phyloP scores from a whole-genome alignment of 2,888 invertebrate genomes.

The Torymus auratus region DNA sequence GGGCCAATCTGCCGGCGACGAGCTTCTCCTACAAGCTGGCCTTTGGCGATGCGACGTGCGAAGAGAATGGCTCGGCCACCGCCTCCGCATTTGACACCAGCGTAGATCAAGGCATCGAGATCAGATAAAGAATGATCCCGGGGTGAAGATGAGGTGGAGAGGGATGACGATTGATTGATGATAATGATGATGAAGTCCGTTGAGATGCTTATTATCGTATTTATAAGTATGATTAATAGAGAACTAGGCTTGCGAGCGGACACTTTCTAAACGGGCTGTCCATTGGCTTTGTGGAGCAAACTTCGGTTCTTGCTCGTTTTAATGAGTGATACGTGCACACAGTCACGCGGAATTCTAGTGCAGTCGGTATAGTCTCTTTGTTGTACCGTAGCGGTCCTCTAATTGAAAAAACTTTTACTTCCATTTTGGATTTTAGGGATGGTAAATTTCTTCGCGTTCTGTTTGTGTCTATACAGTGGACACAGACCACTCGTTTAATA shows the following conservation, averaged over 20 bases:
- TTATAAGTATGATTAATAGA: constrained; percentile 29
- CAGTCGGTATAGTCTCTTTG: no score
- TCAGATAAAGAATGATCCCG: constrained; percentile 50
- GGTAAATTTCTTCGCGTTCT: no score
- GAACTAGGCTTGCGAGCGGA: constrained; percentile 13
- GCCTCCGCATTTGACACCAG: background rate
- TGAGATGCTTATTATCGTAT: constrained; percentile 36
- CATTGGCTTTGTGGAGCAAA: background rate
- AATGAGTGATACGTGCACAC: background rate
- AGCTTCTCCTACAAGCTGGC: constrained; percentile 22
- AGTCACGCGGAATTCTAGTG: background rate
- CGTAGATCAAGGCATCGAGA: constrained; percentile 41
- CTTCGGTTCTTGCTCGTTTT: background rate
- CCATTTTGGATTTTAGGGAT: no score
- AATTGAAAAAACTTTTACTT: no score
- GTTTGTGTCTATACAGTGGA: no score
- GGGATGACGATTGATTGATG: no score
- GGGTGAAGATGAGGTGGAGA: background rate
- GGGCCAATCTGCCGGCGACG: constrained; percentile 58
- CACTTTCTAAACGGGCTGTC: constrained; percentile 28
- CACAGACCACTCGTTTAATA: no score
- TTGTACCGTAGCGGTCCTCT: no score
- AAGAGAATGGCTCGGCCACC: background rate
- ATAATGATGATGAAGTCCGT: constrained; percentile 2
- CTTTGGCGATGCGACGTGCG: background rate